Conservation (phyloP, 1,140 invertebrate genomes). For the Drosophila sproati region DNA sequence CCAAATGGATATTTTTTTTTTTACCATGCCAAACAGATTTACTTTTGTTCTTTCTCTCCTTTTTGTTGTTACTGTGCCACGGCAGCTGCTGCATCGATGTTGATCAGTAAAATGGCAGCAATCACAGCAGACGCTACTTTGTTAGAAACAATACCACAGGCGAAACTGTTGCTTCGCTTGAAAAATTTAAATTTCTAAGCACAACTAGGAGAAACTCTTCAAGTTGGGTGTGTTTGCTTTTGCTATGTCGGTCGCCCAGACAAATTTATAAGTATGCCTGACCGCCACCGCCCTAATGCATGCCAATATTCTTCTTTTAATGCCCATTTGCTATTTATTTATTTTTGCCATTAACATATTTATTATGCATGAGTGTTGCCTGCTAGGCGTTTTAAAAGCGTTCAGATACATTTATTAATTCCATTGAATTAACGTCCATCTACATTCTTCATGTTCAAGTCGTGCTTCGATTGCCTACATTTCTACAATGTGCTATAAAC, state of each 20-base stretch:
- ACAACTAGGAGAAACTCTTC: neutral
- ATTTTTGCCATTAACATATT: constrained; percentile 34
- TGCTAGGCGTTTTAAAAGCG: constrained; percentile 67
- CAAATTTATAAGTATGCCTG: neutral
- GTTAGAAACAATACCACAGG: constrained; percentile 25
- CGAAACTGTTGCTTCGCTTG: constrained; percentile 31
- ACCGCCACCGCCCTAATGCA: constrained; percentile 11
- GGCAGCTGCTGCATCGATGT: constrained; percentile 49
- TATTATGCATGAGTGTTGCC: constrained; percentile 42
- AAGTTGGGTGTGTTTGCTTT: constrained; percentile 29
- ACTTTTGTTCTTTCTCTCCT: constrained; percentile 60
- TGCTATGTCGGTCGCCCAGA: neutral
- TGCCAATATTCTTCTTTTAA: constrained; percentile 29
- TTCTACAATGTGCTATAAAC: neutral
- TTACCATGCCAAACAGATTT: constrained; percentile 76
- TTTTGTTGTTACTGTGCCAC: constrained; percentile 25
- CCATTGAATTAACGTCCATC: constrained; percentile 54
- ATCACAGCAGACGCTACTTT: constrained; percentile 61
- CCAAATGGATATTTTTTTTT: constrained; percentile 65
- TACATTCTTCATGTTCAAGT: constrained; percentile 36
- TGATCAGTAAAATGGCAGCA: constrained; percentile 64
- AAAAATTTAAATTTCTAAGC: constrained; percentile 7
- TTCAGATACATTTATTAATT: constrained; percentile 52
- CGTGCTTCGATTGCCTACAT: constrained; percentile 18
- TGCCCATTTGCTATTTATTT: constrained; percentile 8